A percentile compares a stretch with the other conserved stretches of the same genome.
Evolutionary conservation across 2,888 invertebrate species (phyloP).

Genomic region (Lepidochrysops patricia): DNA sequence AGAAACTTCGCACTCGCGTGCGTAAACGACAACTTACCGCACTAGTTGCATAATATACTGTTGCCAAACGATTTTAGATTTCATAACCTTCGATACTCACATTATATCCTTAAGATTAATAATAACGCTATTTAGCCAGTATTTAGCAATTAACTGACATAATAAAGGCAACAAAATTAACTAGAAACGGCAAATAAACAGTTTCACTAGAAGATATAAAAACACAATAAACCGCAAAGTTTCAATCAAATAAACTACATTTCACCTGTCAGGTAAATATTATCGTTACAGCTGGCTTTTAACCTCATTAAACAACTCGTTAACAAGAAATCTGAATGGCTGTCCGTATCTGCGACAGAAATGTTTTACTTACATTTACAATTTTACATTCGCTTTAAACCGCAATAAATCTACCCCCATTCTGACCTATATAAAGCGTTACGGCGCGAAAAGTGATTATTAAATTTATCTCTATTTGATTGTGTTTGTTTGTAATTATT

Average conservation of each 20-base stretch:
- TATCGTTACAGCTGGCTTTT: slow-evolving; percentile 22
- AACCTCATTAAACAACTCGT: slow-evolving; percentile 28
- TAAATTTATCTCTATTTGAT: slow-evolving; percentile 6
- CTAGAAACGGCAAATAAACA: background rate
- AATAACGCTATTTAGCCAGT: no score
- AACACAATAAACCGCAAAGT: background rate
- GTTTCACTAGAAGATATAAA: background rate
- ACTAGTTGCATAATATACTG: no score
- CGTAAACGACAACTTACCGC: no score
- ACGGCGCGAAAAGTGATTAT: slow-evolving; percentile 11
- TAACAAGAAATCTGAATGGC: slow-evolving; percentile 29
- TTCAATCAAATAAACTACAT: slow-evolving; percentile 3
- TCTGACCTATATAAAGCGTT: slow-evolving; percentile 36
- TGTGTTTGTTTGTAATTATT: slow-evolving; percentile 5
- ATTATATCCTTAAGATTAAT: no score
- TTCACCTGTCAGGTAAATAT: slow-evolving; percentile 15
- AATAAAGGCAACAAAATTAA: background rate
- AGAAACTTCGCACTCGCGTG: no score
- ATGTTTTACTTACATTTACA: slow-evolving; percentile 30
- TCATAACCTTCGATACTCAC: no score
- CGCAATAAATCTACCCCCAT: slow-evolving; percentile 37
- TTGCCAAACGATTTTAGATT: no score
- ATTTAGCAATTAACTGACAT: no score
- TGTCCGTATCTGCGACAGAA: slow-evolving; percentile 27
- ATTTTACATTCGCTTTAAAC: slow-evolving; percentile 32